A percentile compares a stretch with the other conserved stretches of the same genome.
phyloP scores from a whole-genome alignment of 2,797 vertebrate species.

The Cyprinodon diabolis region DNA sequence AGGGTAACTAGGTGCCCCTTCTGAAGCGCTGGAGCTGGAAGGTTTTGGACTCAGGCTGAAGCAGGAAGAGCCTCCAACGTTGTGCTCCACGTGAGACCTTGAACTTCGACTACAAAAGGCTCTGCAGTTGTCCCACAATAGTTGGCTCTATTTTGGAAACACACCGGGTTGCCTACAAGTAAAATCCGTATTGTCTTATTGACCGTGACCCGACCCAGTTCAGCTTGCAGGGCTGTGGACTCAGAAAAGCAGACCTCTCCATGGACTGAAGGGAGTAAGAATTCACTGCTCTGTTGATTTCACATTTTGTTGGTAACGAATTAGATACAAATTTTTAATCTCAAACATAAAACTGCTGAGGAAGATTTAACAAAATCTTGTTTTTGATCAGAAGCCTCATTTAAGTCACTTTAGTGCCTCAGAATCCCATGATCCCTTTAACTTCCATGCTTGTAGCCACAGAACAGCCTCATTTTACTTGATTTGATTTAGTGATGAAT shows the following conservation, averaged over 20 bases:
- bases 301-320: constrained; percentile 6
- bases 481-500: not conserved
- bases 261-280: not conserved
- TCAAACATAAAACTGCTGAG: not conserved
- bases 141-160: constrained; percentile 59
- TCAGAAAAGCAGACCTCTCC: constrained; percentile 23
- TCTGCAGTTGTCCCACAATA: constrained; percentile 54
- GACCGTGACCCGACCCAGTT: constrained; percentile 52
- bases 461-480: not conserved
- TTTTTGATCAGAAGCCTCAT: too few species aligned
- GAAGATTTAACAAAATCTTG: not conserved
- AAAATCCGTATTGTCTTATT: constrained; percentile 48
- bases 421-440: not conserved
- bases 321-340: too few species aligned
- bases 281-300: too few species aligned
- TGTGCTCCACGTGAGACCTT: constrained; percentile 43
- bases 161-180: constrained; percentile 42
- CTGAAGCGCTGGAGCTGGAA: constrained; percentile 40
- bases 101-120: constrained; percentile 47
- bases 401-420: too few species aligned
- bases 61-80: constrained; percentile 24
- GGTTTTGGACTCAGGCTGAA: constrained; percentile 37
- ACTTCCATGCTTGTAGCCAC: not conserved
- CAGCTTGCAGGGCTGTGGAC: constrained; percentile 15
- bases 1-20: constrained; percentile 65